Evolutionary conservation across 2,797 vertebrate genomes (phyloP), one percentile per base, ranked within the genome.

Genomic region (Pantherophis vulpinus): DNA sequence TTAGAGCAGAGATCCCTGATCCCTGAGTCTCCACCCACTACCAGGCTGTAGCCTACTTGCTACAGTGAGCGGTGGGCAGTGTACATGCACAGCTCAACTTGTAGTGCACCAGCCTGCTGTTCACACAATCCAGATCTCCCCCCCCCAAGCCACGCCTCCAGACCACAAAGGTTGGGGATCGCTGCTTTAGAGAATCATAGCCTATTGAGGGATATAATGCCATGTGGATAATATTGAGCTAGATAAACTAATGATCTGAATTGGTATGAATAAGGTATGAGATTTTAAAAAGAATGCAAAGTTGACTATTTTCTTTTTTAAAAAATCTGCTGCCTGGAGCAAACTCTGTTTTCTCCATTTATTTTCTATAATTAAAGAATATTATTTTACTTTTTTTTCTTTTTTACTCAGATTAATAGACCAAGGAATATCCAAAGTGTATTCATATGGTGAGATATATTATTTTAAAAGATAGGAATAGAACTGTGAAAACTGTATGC

Each of bases 311-410:
- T 42, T 74, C 32, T 74, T 18, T 32, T 37, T 37, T 5, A 1
- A 27, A 42, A 18, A 42, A 8, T 37, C 25, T 47, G 23, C 60
- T 59, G 12, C 16, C 32, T 61, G 9, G 83, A 87, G 11, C 47
- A 61, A 60, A 63, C 12, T 51, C 27, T 54, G 1, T 20, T 63
- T 61, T 63, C 59, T 63, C 20, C 13, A 32, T 61, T 63, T 54
- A 55, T 87, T 11, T 37, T 93, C 32, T 55, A n/a, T 55, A 90
- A 55, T 93, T 51, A 58, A 86, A 90, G 54, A 66, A 63, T 86
- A 29, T 61, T 51, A 86, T 23, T 86, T 87, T 93, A 90, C n/a
- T 58, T 88, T 94, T 95, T 97, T 96, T 90, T 56, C 29, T 37
- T 18, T 92, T 79, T 18, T 58, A 90, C n/a, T 42, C 60, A 66